Evolutionary conservation across 1,140 invertebrate genomes (phyloP).

Genomic region (Heliothis subflexa): DNA sequence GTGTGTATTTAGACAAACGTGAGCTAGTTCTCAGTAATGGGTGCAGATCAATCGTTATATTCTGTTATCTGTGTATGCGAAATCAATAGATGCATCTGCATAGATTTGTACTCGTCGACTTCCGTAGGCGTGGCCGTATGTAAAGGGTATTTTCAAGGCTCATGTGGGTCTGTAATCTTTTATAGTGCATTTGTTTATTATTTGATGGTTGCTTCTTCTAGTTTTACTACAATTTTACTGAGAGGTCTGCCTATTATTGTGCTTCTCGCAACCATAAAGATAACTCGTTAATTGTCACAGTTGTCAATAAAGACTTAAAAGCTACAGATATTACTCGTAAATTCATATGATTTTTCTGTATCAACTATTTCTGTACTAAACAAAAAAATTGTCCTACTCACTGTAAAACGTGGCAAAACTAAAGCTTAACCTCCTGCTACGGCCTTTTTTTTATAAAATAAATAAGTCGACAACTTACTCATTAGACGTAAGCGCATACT

Average conservation of each 20-base stretch:
- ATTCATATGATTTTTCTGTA: too few relatives aligned
- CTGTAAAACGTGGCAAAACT: too few relatives aligned
- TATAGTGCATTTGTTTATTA: too few relatives aligned
- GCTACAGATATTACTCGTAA: too few relatives aligned
- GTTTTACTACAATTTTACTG: too few relatives aligned
- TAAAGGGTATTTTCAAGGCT: not conserved
- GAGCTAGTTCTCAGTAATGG: constrained; percentile 30
- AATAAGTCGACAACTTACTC: not conserved
- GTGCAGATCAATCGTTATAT: constrained; percentile 51
- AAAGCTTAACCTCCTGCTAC: not conserved
- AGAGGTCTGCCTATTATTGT: too few relatives aligned
- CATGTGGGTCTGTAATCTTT: too few relatives aligned
- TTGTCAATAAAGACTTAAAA: too few relatives aligned
- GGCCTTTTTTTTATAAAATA: not conserved
- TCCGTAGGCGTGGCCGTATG: constrained; percentile 38
- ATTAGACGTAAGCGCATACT: not conserved
- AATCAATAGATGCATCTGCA: constrained; percentile 52
- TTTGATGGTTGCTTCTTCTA: too few relatives aligned
- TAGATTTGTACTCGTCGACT: constrained; percentile 33
- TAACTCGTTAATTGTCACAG: too few relatives aligned
- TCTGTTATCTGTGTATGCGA: constrained; percentile 44
- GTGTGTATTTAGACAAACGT: constrained; percentile 40
- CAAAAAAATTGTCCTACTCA: too few relatives aligned
- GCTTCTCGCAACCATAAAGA: not conserved
- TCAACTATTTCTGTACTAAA: too few relatives aligned